phyloP scores from a whole-genome alignment of 2,113 vertebrate genomes.

The Oncorhynchus nerka region DNA sequence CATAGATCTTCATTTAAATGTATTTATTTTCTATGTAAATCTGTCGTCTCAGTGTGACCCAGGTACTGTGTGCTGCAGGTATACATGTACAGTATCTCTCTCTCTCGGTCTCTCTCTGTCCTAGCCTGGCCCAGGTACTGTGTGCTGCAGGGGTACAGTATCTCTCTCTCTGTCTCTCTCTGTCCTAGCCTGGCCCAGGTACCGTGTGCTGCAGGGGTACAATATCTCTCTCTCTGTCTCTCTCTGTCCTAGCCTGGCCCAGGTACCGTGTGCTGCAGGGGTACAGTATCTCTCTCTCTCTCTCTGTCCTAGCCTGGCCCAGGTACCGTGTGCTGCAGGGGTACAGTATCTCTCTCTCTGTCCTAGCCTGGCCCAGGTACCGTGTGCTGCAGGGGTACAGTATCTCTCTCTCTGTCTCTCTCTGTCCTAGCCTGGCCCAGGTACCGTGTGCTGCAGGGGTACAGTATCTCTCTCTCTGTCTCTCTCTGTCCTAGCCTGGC shows the following conservation, averaged over 20 bases:
- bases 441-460: slow-evolving; percentile 82
- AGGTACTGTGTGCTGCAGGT: neutral
- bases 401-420: neutral
- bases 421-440: slow-evolving; percentile 85
- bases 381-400: slow-evolving; percentile 67
- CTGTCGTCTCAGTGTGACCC: too few relatives aligned
- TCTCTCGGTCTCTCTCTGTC: neutral
- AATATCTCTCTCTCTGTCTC: too few relatives aligned
- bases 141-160: neutral
- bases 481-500: too few relatives aligned
- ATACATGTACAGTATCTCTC: neutral
- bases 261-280: too few relatives aligned
- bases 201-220: too few relatives aligned
- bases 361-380: slow-evolving; percentile 90
- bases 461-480: too few relatives aligned
- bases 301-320: too few relatives aligned
- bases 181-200: too few relatives aligned
- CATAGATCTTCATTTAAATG: too few relatives aligned
- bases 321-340: too few relatives aligned
- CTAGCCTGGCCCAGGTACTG: neutral
- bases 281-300: slow-evolving; percentile 2
- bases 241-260: too few relatives aligned
- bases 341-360: slow-evolving; percentile 7
- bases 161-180: slow-evolving; percentile 58
- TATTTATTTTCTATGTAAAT: too few relatives aligned